Conservation (phyloP, 2,113 vertebrate species). For the Nymphicus hollandicus region DNA sequence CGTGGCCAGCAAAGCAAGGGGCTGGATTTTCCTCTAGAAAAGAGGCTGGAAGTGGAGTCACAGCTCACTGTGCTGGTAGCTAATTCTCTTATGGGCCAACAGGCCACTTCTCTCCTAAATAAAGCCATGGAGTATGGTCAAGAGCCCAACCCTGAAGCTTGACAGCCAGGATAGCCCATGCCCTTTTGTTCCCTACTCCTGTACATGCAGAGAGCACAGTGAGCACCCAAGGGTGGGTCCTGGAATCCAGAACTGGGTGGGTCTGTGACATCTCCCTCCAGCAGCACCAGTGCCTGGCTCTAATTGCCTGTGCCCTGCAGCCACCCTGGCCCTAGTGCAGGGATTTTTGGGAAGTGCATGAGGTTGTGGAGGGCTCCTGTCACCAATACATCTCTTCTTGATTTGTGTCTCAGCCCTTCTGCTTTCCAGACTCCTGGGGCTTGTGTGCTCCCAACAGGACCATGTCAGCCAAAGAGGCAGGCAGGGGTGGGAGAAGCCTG, state of each 20-base stretch:
- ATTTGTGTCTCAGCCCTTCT: background rate
- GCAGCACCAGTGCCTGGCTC: background rate
- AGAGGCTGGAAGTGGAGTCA: background rate
- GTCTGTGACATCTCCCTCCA: background rate
- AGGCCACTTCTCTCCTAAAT: background rate
- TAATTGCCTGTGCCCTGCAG: fast-evolving
- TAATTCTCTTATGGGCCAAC: background rate
- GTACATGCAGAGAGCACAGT: background rate
- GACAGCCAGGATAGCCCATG: background rate
- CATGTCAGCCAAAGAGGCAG: background rate
- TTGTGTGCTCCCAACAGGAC: background rate
- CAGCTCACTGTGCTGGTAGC: background rate
- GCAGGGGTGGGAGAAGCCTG: background rate
- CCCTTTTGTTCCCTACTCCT: background rate
- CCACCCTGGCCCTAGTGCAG: fast-evolving
- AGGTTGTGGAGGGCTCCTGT: background rate
- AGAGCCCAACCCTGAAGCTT: background rate
- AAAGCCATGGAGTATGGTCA: background rate
- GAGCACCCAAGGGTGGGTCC: background rate
- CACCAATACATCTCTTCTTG: fast-evolving
- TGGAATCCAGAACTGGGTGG: background rate
- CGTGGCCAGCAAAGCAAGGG: fast-evolving
- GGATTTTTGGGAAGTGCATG: background rate
- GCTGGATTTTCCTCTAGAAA: background rate
- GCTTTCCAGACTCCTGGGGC: background rate